Conservation (phyloP, 1,140 invertebrate species). For the Neodiprion virginianus region DNA sequence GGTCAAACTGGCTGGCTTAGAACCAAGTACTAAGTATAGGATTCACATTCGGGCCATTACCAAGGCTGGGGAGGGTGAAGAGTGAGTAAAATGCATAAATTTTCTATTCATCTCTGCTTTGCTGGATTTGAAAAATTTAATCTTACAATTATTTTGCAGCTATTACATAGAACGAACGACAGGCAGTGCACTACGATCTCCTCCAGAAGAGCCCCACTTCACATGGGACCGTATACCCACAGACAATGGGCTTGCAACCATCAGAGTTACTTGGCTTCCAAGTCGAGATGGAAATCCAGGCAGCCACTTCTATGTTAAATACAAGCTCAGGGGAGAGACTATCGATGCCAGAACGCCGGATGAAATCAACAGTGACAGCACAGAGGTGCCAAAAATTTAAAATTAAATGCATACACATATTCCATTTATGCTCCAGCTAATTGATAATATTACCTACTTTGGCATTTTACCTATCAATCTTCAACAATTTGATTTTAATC, state of each 20-base stretch:
- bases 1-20: conserved; percentile 85
- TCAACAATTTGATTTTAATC: conserved; percentile 16
- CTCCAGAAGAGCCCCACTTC: conserved; percentile 81
- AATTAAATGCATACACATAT: conserved; percentile 80
- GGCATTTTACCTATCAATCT: conserved; percentile 17
- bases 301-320: conserved; percentile 88
- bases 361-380: conserved; percentile 77
- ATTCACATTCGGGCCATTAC: conserved; percentile 86
- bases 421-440: conserved; percentile 64
- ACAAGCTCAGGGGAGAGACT: conserved; percentile 77
- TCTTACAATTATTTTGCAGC: conserved; percentile 46
- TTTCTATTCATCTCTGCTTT: conserved; percentile 5
- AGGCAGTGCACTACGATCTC: conserved; percentile 63
- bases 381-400: conserved; percentile 76
- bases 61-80: conserved; percentile 80
- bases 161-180: conserved; percentile 85
- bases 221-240: conserved; percentile 72
- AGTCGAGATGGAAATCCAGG: conserved; percentile 77
- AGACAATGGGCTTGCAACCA: conserved; percentile 76
- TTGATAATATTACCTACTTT: conserved; percentile 8
- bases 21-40: conserved; percentile 88
- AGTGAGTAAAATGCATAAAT: conserved; percentile 57
- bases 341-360: conserved; percentile 67
- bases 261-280: conserved; percentile 84
- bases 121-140: background rate